These are phyloP conservation scores for Chelonoidis abingdonii DNA, from an alignment of 2,113 vertebrate genomes.

Conservation along the genomic window DNA sequence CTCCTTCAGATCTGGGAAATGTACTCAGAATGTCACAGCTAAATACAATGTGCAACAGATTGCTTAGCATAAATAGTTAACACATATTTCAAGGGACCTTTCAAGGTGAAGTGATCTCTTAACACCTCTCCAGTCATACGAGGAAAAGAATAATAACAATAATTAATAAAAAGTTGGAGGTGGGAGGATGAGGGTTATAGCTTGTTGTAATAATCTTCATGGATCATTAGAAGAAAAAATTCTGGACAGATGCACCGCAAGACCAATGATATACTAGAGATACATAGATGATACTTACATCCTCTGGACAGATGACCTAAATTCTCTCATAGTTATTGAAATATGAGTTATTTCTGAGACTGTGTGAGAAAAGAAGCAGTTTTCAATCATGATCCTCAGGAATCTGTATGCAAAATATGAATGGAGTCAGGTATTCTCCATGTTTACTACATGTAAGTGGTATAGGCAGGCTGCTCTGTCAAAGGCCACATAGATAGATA, in stretches of 20 bases:
- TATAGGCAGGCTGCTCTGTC: not conserved
- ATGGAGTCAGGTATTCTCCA: not conserved
- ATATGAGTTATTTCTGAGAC: not conserved
- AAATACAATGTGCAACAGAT: not conserved
- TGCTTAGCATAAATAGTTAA: not conserved
- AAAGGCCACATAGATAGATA: not conserved
- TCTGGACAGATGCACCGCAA: not conserved
- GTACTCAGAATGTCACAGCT: not conserved
- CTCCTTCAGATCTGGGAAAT: not conserved
- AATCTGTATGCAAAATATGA: not conserved
- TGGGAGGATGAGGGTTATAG: not conserved
- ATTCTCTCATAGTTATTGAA: too few species aligned
- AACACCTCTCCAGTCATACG: not conserved
- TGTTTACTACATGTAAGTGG: not conserved
- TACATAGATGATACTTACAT: not conserved
- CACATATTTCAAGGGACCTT: not conserved
- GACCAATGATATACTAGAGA: not conserved
- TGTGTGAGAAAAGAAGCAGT: not conserved
- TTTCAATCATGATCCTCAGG: not conserved
- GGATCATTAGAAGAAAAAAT: not conserved
- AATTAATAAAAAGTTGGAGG: not conserved
- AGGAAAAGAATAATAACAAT: not conserved
- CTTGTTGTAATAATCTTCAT: not conserved
- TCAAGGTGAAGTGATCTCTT: not conserved
- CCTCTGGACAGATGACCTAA: not conserved